Conservation (phyloP, 2,797 vertebrate genomes). For the Pangasius macronema region DNA sequence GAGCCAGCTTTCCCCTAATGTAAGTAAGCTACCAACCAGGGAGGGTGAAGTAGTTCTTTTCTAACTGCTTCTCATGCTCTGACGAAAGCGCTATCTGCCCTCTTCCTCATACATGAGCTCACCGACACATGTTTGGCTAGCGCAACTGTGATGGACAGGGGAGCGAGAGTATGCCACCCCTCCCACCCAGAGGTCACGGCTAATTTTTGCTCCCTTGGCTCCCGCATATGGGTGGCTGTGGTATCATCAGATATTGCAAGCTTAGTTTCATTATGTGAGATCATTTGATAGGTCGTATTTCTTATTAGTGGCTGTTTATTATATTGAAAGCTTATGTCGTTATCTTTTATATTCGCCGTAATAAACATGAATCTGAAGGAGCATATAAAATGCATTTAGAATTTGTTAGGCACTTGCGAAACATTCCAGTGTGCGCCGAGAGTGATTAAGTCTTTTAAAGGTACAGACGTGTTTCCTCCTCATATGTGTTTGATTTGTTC, state of each 20-base stretch:
- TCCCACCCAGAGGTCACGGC: neutral
- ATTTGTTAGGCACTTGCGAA: neutral
- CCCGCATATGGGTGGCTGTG: neutral
- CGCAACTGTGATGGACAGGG: neutral
- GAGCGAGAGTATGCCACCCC: neutral
- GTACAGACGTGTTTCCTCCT: conserved; percentile 34
- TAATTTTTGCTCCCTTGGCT: neutral
- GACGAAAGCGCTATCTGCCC: neutral
- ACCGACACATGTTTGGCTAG: neutral
- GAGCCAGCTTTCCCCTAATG: neutral
- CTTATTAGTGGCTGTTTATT: conserved; percentile 7
- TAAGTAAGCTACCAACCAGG: neutral
- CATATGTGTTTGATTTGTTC: conserved; percentile 55
- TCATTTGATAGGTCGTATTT: neutral
- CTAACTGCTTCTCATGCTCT: neutral
- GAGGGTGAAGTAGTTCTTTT: neutral
- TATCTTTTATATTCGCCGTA: conserved; percentile 43
- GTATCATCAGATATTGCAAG: neutral
- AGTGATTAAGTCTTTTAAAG: conserved; percentile 25
- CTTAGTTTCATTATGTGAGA: neutral
- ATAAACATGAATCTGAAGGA: conserved; percentile 25
- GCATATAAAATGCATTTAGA: neutral
- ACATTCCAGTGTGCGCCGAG: neutral
- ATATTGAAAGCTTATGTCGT: neutral
- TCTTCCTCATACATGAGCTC: neutral